These are phyloP conservation scores for Paedocypris micromegethes DNA, from an alignment of 2,797 vertebrate species.

Conservation along the genomic window DNA sequence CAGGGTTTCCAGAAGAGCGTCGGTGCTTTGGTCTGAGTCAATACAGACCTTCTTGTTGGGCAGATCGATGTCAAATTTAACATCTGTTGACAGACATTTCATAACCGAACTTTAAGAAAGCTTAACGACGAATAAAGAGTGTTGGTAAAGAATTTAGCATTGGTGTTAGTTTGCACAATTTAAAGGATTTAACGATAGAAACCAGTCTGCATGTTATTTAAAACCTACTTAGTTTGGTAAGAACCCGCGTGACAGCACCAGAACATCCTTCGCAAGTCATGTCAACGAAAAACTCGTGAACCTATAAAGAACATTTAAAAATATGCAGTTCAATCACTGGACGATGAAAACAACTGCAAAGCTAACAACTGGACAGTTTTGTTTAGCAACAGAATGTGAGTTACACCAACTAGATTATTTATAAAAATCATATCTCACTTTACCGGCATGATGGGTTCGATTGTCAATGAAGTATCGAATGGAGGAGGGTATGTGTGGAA, in stretches of 20 bases:
- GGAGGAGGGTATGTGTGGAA: too few relatives aligned
- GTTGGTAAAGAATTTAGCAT: too few relatives aligned
- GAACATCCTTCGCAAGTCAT: slow-evolving; percentile 96
- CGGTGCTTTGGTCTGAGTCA: slow-evolving; percentile 75
- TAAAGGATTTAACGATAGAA: too few relatives aligned
- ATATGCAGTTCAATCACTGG: not conserved
- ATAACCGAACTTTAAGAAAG: slow-evolving; percentile 4
- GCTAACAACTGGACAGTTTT: slow-evolving; percentile 2
- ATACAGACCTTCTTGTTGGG: slow-evolving; percentile 88
- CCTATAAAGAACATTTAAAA: slow-evolving; percentile 65
- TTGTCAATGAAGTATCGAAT: not conserved
- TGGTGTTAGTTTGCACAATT: not conserved
- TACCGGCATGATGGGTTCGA: slow-evolving; percentile 32
- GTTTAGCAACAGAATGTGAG: too few relatives aligned
- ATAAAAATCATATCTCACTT: not conserved
- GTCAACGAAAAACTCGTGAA: slow-evolving; percentile 89
- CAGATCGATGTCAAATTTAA: slow-evolving; percentile 87
- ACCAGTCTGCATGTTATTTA: not conserved
- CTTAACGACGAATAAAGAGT: too few relatives aligned
- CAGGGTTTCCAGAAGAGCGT: slow-evolving; percentile 76
- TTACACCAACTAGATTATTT: too few relatives aligned
- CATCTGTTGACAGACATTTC: slow-evolving; percentile 62
- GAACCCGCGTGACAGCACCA: slow-evolving; percentile 80
- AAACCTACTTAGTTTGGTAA: slow-evolving; percentile 73
- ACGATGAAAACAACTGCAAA: not conserved